Evolutionary conservation across 1,140 invertebrate genomes (phyloP), one percentile per base, ranked within the genome.

Genomic region (Sesamia nonagrioides): DNA sequence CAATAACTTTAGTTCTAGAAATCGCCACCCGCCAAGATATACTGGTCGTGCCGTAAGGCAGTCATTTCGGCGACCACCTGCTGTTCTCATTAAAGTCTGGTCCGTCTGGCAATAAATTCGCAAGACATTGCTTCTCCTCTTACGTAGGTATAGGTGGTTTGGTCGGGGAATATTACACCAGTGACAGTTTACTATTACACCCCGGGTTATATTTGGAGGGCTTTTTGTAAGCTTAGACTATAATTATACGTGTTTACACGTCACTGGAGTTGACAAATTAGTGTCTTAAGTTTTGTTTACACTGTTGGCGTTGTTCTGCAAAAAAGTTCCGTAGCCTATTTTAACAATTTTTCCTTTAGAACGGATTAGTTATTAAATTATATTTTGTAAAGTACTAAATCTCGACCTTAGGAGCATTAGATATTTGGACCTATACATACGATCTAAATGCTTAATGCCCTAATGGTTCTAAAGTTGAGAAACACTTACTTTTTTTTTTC

Each of bases 51-150:
- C 40, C 6, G 27, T 35, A 79, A 45, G 37, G 54, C 73, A 77
- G 13, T 78, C 73, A 72, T 60, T 71, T 45, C 21, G 37, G 2
- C 45, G 50, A 40, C 73, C 83, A 85, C 83, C 83, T 85, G 81
- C 58, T 79, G 81, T 82, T 77, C 79, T 77, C 80, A 85, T 82
- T 85, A 81, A 81, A 45, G 45, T 52, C 27, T 75, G 54, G 42
- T 68, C 17, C 72, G 45, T 73, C 77, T 75, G 63, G 40, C 79
- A 52, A 82, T 82, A 82, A 82, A 84, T 84, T 84, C 35, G 35
- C 71, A n/a, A 50, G 69, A 74, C 73, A 33, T 63, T 73, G 74
- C 79, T 82, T 75, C 72, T 61, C 79, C 17, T 27, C 61, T 42
- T 66, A 66, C 61, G 61, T 9, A 72, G 69, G 69, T 21, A 60